phyloP scores from a whole-genome alignment of 2,888 invertebrate species.

The Stenichneumon culpator region DNA sequence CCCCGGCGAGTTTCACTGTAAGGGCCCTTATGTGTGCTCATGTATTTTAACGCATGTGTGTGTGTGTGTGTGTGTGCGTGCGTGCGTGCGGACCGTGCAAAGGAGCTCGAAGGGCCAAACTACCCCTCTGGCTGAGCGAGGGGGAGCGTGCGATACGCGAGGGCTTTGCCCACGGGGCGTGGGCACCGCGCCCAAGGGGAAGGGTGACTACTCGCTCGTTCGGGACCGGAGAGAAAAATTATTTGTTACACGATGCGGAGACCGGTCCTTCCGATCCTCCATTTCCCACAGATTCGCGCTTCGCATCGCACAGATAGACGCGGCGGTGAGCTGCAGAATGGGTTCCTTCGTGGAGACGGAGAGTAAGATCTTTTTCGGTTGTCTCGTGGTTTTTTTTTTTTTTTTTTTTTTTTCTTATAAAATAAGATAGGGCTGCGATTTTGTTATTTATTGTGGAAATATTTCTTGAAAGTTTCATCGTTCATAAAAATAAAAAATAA shows the following conservation, averaged over 20 bases:
- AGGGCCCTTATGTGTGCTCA: no score
- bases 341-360: background rate
- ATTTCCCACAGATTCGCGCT: slow-evolving; percentile 31
- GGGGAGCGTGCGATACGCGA: slow-evolving; percentile 76
- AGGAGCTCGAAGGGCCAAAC: slow-evolving; percentile 53
- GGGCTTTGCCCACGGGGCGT: slow-evolving; percentile 76
- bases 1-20: no score
- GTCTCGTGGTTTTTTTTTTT: no score
- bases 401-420: no score
- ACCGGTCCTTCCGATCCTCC: slow-evolving; percentile 4
- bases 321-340: background rate
- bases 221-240: slow-evolving; percentile 45
- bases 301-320: background rate
- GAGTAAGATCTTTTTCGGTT: no score
- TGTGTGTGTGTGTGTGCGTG: background rate
- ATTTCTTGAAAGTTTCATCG: no score
- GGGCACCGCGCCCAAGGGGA: slow-evolving; percentile 67
- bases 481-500: no score
- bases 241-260: slow-evolving; percentile 64
- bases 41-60: no score
- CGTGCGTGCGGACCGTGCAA: background rate
- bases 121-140: slow-evolving; percentile 60
- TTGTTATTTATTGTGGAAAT: no score
- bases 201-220: slow-evolving; percentile 48
- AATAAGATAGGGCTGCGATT: no score